phyloP scores from a whole-genome alignment of 2,888 invertebrate genomes.

The Dicyrtomina minuta region DNA sequence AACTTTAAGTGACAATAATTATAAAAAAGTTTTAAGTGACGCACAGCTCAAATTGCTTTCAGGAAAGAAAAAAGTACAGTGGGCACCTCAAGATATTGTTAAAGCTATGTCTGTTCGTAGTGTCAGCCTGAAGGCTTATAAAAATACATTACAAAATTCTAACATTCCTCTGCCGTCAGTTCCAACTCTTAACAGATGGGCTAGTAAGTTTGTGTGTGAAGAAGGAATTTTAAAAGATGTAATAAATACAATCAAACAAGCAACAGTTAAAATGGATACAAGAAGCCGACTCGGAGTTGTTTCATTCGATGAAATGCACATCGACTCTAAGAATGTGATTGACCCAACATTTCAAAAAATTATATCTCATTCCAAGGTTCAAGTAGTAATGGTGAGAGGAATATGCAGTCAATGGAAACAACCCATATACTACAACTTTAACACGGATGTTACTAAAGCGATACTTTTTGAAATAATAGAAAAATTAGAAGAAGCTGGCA shows the following conservation, averaged over 20 bases:
- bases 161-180: constrained; percentile 36
- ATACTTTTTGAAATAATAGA: constrained; percentile 29
- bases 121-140: constrained; percentile 35
- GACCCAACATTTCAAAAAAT: constrained; percentile 35
- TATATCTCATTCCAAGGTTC: constrained; percentile 35
- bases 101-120: constrained; percentile 29
- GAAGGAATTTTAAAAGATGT: constrained; percentile 39
- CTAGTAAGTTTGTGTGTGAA: constrained; percentile 23
- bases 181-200: constrained; percentile 37
- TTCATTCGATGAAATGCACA: constrained; percentile 43
- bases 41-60: constrained; percentile 60
- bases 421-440: constrained; percentile 43
- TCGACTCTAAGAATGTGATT: constrained; percentile 15
- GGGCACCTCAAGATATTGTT: constrained; percentile 30
- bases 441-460: constrained; percentile 34
- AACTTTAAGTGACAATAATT: no score
- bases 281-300: constrained; percentile 20
- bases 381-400: constrained; percentile 35
- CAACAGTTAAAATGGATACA: constrained; percentile 4
- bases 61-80: constrained; percentile 27
- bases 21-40: not conserved
- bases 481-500: constrained; percentile 24
- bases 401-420: constrained; percentile 40
- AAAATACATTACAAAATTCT: not conserved
- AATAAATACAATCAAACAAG: constrained; percentile 18